Conservation (phyloP, 2,113 vertebrate species). For the Uria aalge region DNA sequence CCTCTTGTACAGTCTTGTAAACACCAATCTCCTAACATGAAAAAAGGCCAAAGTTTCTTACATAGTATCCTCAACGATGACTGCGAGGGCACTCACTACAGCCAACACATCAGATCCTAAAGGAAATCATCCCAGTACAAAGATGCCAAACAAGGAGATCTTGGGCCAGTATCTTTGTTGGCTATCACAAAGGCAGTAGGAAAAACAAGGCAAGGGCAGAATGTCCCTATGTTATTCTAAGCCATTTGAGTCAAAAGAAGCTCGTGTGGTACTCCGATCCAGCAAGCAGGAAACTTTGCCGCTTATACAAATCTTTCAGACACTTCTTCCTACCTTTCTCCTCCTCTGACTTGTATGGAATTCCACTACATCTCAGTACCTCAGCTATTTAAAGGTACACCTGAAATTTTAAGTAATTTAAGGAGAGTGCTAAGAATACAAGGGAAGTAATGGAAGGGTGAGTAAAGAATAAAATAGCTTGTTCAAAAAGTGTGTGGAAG, state of each 20-base stretch:
- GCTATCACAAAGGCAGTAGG: neutral
- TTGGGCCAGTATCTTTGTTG: neutral
- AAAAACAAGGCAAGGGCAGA: neutral
- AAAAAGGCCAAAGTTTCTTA: neutral
- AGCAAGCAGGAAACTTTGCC: neutral
- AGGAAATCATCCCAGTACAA: neutral
- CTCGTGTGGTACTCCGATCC: neutral
- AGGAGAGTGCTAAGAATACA: neutral
- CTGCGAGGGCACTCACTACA: neutral
- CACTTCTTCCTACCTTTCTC: neutral
- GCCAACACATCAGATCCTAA: neutral
- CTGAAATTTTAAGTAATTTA: neutral
- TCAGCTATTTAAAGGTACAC: neutral
- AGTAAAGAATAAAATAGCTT: neutral
- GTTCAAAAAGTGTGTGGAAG: neutral
- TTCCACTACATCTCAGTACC: neutral
- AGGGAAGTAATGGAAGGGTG: neutral
- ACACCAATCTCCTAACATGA: neutral
- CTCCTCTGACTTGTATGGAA: neutral
- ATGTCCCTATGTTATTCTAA: neutral
- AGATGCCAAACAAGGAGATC: neutral
- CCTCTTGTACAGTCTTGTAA: neutral
- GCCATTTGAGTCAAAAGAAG: neutral
- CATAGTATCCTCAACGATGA: neutral
- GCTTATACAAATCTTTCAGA: neutral